Percentiles rank a stretch among this genome's conserved stretches.
These are phyloP conservation scores for Pterocles gutturalis DNA, from an alignment of 2,113 vertebrate species.

Conservation along the genomic window DNA sequence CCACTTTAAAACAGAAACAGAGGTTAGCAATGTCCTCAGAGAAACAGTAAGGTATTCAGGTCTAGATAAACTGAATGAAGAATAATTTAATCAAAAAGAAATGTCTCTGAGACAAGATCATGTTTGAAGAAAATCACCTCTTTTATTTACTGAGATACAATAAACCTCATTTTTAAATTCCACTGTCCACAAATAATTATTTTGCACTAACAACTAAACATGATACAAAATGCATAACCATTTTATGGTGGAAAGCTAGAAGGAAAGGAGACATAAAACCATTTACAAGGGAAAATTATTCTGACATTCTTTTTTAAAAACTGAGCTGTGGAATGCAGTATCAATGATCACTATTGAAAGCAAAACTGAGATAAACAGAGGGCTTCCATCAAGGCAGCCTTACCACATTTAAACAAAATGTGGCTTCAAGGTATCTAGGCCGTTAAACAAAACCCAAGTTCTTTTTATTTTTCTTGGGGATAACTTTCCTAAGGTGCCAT, in stretches of 20 bases:
- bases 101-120: neutral
- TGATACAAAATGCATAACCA: neutral
- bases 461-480: neutral
- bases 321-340: neutral
- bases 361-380: neutral
- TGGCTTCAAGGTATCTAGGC: neutral
- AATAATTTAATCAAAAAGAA: neutral
- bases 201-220: neutral
- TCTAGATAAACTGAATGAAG: neutral
- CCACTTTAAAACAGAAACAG: neutral
- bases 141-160: neutral
- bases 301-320: neutral
- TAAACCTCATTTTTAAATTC: neutral
- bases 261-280: neutral
- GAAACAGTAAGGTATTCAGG: neutral
- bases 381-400: rapidly evolving
- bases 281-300: neutral
- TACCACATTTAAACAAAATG: rapidly evolving
- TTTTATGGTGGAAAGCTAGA: neutral
- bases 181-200: neutral
- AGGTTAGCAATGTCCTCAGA: neutral
- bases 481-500: neutral
- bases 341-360: neutral
- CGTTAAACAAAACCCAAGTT: neutral
- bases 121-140: neutral